Base-by-base conservation (phyloP, 2,888 invertebrate species). In the Boloria euphrosyne region DNA sequence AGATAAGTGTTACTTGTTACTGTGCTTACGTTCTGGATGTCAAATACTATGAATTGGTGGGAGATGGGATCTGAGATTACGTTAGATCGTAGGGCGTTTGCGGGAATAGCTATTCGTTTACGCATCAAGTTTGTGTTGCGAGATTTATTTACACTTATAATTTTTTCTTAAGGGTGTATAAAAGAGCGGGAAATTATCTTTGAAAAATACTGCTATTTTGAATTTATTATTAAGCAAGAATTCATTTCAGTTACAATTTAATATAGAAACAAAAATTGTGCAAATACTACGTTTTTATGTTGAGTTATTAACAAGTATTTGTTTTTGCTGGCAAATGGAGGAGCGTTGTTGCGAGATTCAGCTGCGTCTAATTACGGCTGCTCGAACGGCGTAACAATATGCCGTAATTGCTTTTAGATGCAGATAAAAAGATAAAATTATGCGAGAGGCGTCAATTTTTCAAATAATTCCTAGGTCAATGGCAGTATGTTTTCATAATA, bases 281-380 rank as follows among this genome's bases (percentile, higher is more conserved):
- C n/a, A 4, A 44, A 57, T 22, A 57, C 22, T 22, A 44, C 22
- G 44, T 46, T 44, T 22, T 79, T 76, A 78, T 76, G 79, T 73
- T 75, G 77, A 77, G 78, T 80, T 69, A 74, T 71, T 71, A 74
- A 69, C 71, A 68, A 70, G 69, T 64, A 69, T 64, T 53, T 69
- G 71, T 72, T 73, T 72, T 73, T 73, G 67, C 66, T 62, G 52
- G 70, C 38, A 63, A 67, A 65, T 57, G 66, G 65, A 67, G 71
- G 64, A 72, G 62, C 64, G 64, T 65, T 66, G 64, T 54, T 58
- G 59, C 53, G 63, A 57, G 59, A 58, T 57, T 66, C 59, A 66
- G 68, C 63, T 60, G 59, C 63, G 46, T 70, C 68, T 70, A 70
- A 70, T 70, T 70, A 68, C 68, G 52, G 68, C 52, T 47, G 62